phyloP scores from a whole-genome alignment of 2,888 invertebrate species.

The Sericinus montela region DNA sequence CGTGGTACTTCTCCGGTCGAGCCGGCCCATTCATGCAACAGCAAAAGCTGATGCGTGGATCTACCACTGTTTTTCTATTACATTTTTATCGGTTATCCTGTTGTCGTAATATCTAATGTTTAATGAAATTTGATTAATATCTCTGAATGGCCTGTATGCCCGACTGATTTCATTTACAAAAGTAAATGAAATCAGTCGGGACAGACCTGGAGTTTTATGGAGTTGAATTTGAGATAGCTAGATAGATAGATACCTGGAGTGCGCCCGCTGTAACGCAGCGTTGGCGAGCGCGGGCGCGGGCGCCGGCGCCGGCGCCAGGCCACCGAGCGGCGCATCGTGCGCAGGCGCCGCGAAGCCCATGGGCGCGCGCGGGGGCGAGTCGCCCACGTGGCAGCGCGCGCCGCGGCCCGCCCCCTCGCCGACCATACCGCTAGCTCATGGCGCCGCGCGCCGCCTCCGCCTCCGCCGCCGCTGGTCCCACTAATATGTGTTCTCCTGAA shows the following conservation, averaged over 20 bases:
- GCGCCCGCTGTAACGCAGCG: conserved; percentile 83
- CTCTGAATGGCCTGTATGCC: no score
- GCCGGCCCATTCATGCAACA: no score
- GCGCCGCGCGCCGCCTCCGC: conserved; percentile 57
- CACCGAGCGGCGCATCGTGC: conserved; percentile 79
- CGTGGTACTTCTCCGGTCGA: no score
- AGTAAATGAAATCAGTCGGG: no score
- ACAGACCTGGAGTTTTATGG: no score
- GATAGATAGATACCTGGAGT: conserved; percentile 72
- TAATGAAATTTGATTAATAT: no score
- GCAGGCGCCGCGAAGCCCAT: conserved; percentile 79
- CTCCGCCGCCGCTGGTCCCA: conserved; percentile 44
- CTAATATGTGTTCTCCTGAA: conserved; percentile 30
- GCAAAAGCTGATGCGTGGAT: no score
- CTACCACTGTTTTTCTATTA: no score
- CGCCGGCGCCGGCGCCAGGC: conserved; percentile 60
- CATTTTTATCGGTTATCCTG: no score
- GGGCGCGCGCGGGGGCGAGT: conserved; percentile 79
- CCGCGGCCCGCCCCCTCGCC: conserved; percentile 82
- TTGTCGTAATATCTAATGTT: no score
- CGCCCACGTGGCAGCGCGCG: conserved; percentile 81
- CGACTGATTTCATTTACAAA: no score
- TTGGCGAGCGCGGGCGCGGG: conserved; percentile 57
- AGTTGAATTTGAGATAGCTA: no score
- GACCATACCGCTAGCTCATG: conserved; percentile 78